These are phyloP conservation scores for Zaprionus nigranus DNA, from an alignment of 1,140 invertebrate genomes.

Conservation along the genomic window DNA sequence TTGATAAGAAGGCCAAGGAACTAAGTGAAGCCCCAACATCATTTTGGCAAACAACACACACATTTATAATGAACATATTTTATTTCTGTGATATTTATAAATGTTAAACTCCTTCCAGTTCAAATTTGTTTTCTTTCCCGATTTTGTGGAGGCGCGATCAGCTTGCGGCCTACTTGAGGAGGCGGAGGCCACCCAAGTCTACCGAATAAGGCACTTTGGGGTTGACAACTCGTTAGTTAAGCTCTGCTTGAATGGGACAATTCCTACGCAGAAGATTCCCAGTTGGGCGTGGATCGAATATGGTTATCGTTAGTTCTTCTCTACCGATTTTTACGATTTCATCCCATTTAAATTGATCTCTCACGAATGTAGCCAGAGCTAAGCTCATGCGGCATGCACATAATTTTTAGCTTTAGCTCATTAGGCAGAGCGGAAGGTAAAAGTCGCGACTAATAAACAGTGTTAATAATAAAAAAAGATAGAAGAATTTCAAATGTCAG, in stretches of 20 bases:
- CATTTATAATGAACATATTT: no score
- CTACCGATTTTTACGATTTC: slow-evolving; percentile 23
- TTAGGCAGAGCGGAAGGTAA: slow-evolving; percentile 23
- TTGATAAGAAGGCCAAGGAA: no score
- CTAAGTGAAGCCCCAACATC: no score
- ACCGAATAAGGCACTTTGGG: no score
- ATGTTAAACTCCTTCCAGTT: background rate
- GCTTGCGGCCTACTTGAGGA: slow-evolving; percentile 30
- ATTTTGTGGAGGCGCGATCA: background rate
- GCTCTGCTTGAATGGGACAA: background rate
- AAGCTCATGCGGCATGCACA: slow-evolving; percentile 65
- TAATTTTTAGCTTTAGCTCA: slow-evolving; percentile 62
- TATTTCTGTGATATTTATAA: background rate
- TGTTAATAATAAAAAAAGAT: slow-evolving; percentile 8
- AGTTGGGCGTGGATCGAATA: slow-evolving; percentile 29
- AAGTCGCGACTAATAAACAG: slow-evolving; percentile 7
- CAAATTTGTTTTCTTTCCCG: background rate
- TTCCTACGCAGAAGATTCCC: slow-evolving; percentile 28
- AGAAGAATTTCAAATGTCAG: background rate
- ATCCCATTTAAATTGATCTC: slow-evolving; percentile 44
- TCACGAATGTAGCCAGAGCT: slow-evolving; percentile 33
- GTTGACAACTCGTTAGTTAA: no score
- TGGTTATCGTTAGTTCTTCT: slow-evolving; percentile 10
- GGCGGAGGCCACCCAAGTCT: background rate
- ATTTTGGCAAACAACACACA: no score